These are phyloP conservation scores for Leuciscus idus DNA, from an alignment of 2,113 vertebrate genomes.

Conservation along the genomic window DNA sequence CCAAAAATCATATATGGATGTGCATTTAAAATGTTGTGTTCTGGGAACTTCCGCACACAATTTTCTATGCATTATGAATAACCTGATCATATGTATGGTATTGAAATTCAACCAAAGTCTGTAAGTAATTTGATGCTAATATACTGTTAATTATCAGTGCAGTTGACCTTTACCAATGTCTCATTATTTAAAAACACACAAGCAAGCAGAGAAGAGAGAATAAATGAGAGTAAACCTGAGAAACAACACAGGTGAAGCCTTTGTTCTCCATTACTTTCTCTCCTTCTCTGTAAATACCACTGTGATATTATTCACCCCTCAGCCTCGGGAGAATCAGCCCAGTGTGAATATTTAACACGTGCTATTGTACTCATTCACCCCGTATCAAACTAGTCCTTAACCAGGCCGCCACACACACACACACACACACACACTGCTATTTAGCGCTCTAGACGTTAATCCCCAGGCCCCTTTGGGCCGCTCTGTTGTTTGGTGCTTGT, in stretches of 20 bases:
- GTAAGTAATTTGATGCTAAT: neutral
- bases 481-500: slow-evolving; percentile 89
- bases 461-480: slow-evolving; percentile 72
- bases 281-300: slow-evolving; percentile 74
- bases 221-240: neutral
- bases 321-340: slow-evolving; percentile 74
- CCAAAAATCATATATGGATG: neutral
- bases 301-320: slow-evolving; percentile 78
- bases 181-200: neutral
- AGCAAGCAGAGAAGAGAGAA: neutral
- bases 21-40: neutral
- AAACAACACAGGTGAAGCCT: neutral
- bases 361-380: slow-evolving; percentile 76
- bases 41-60: neutral
- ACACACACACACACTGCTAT: slow-evolving; percentile 72
- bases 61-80: neutral
- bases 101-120: neutral
- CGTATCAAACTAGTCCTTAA: slow-evolving; percentile 64
- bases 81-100: neutral
- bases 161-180: neutral
- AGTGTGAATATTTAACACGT: slow-evolving; percentile 80
- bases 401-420: slow-evolving; percentile 52
- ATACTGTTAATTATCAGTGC: neutral
- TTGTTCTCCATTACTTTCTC: slow-evolving; percentile 17
- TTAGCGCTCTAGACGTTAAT: slow-evolving; percentile 78